Base-by-base conservation (phyloP, 2,888 invertebrate species). In the Drosophila atroscutellata region DNA sequence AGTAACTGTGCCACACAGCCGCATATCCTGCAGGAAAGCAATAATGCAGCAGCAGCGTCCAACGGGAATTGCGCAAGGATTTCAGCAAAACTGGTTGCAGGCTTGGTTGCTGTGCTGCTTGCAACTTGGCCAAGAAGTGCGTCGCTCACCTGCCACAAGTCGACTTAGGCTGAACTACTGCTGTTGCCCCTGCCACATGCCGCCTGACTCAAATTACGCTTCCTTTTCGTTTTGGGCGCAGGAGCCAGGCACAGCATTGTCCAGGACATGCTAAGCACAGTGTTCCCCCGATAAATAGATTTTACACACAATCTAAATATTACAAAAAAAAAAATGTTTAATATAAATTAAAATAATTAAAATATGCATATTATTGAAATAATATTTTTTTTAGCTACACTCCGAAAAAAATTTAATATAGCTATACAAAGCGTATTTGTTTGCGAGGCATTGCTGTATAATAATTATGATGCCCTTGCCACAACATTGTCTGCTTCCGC, bases 181-280 rank as follows among this genome's bases (percentile, higher is more conserved):
- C 58, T 65, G 51, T 18, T 72, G 71, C 47, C 52, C 47, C 39
- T 66, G 89, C 89, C 86, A 89, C 89, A 90, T 86, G 86, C 86
- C 79, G 90, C 73, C 72, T 66, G 77, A 83, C 86, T 86, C 86
- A 77, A 83, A 78, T 86, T 86, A 79, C 86, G 84, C 72, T 80
- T 71, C 71, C 80, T 73, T 68, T 60, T 57, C 51, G 49, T 56
- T 60, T 62, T 20, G 15, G 61, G 54, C 50, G 45, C 66, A 52
- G n/a, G 2, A 52, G 20, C 34, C 45, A 4, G 20, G 32, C 64
- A 24, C 49, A 30, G 49, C 55, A 28, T 45, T 20, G 15, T 26
- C 45, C 45, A 45, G 36, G 52, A 71, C 72, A 66, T 52, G 66
- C 8, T 30, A 28, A 2, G 3, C 28, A 42, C 42, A 42, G 42